Base-by-base conservation (phyloP, 2,888 invertebrate genomes). In the Latrodectus elegans region DNA sequence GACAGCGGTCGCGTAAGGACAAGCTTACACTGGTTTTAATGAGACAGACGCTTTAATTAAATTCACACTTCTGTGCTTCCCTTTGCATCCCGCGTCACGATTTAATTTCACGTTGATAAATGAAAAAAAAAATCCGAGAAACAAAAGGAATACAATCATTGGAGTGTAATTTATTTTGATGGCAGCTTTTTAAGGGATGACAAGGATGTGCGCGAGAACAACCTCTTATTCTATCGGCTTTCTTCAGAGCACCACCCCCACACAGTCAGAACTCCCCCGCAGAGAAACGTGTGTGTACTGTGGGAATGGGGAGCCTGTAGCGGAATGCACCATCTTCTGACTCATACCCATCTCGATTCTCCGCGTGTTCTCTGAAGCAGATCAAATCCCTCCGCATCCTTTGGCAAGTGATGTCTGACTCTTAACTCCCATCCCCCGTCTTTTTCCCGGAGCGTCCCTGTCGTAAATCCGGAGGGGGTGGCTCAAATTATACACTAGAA, bases 301-400 rank as follows among this genome's bases (percentile, higher is more conserved):
- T 70, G 76, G 51, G 76, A 83, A 83, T 22, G 77, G 60, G 65
- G 64, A 26, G 11, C 53, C 49, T 82, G 84, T 78, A 73, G 65
- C 6, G 84, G 84, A 84, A 84, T 84, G 77, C 78, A 22, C 55
- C 17, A 17, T 76, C 72, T 72, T 78, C 78, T 84, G 84, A 84
- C 67, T 84, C 84, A 84, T 74, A 74, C 74, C 22, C 64, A 17
- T 64, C 68, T 55, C 38, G 51, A 60, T 68, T 22, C 52, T 52
- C 68, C 78, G 55, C 68, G 74, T 72, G 71, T 53, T 84, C 55
- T 65, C 72, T 78, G 72, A 60, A 60, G 84, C 84, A 70, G 72
- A 84, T 84, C 77, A 73, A 73, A 84, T 84, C 84, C 78, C 76
- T 72, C 84, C n/a, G 73, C 80, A 81, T 81, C 84, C 73, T 53